These are phyloP conservation scores for Acyrthosiphon pisum DNA, from an alignment of 1,140 invertebrate species.

Conservation along the genomic window DNA sequence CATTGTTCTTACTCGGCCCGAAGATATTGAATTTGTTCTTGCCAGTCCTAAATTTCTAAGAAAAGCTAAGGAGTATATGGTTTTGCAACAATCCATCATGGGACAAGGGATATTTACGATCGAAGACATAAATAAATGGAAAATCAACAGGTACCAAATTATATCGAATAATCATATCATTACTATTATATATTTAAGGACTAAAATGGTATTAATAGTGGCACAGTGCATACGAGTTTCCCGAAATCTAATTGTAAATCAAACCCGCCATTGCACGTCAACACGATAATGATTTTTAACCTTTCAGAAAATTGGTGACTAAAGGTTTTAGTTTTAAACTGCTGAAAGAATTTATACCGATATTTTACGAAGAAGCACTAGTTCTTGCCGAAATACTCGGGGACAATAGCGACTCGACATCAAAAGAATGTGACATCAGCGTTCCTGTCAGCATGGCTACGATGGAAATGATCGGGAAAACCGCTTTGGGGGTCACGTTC, in stretches of 20 bases:
- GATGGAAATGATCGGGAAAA: conserved; percentile 42
- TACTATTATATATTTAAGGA: neutral
- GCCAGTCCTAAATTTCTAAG: conserved; percentile 16
- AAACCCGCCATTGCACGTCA: too few relatives aligned
- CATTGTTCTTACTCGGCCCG: conserved; percentile 28
- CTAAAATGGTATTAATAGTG: too few relatives aligned
- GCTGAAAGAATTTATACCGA: conserved; percentile 19
- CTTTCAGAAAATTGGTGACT: neutral
- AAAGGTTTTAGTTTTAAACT: neutral
- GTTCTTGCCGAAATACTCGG: neutral
- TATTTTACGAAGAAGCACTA: conserved; percentile 22
- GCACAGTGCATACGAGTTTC: too few relatives aligned
- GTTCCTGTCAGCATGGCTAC: neutral
- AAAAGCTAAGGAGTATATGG: conserved; percentile 25
- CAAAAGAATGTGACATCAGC: conserved; percentile 2
- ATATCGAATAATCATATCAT: neutral
- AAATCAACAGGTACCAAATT: conserved; percentile 25
- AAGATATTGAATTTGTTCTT: conserved; percentile 44
- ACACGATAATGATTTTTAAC: too few relatives aligned
- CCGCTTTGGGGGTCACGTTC: neutral
- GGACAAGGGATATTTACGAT: conserved; percentile 49
- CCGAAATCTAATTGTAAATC: too few relatives aligned
- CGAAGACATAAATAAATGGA: conserved; percentile 36
- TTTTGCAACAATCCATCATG: conserved; percentile 26
- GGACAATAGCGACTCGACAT: neutral